Evolutionary conservation across 2,113 vertebrate genomes (phyloP).

Genomic region (Calcarius ornatus): DNA sequence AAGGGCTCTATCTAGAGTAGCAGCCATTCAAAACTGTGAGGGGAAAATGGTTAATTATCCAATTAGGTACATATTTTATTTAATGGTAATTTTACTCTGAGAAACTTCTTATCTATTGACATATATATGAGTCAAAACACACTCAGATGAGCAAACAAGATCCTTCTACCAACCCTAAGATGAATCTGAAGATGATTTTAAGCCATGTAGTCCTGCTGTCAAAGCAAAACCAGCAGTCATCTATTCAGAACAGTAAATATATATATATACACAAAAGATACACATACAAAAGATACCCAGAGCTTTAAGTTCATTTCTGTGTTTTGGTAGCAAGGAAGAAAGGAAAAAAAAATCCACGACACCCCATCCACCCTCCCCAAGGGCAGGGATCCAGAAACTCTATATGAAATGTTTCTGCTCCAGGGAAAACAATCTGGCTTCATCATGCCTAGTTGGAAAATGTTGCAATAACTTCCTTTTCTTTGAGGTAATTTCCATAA

Average conservation of each 20-base stretch:
- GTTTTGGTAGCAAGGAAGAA: neutral
- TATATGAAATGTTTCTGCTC: neutral
- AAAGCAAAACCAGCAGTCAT: neutral
- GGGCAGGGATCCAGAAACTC: neutral
- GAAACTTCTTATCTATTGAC: neutral
- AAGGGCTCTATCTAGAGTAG: neutral
- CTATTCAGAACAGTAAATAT: neutral
- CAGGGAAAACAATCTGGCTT: neutral
- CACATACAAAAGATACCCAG: rapidly evolving
- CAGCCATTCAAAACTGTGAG: neutral
- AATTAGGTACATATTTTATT: neutral
- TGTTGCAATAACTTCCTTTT: conserved; percentile 4
- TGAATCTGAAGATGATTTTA: neutral
- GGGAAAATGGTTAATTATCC: neutral
- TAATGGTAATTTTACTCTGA: neutral
- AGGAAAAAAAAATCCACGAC: neutral
- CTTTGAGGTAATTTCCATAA: conserved; percentile 35
- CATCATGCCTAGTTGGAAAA: neutral
- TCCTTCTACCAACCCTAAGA: neutral
- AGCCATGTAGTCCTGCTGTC: neutral
- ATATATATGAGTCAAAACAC: neutral
- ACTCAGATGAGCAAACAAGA: neutral
- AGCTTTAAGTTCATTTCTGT: neutral
- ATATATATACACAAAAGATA: neutral
- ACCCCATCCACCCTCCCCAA: neutral